Evolutionary conservation across 2,113 vertebrate genomes (phyloP), one percentile per base, ranked within the genome.

Genomic region (Octodon degus): DNA sequence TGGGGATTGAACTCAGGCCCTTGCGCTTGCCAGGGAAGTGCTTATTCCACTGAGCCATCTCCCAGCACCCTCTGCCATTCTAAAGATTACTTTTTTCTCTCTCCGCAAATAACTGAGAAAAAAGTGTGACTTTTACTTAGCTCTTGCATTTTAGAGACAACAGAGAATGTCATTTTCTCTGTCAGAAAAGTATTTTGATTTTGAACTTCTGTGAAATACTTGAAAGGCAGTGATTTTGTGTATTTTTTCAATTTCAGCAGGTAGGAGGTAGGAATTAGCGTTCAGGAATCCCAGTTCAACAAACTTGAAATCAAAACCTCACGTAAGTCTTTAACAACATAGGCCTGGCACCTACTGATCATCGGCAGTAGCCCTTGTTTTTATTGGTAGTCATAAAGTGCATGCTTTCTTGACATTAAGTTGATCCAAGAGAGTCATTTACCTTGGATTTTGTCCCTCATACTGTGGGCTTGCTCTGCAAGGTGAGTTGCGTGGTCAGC

Each of bases 361-460:
- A 50, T n/a, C 84, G 74, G 83, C 17, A 67, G 70, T 47, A 68
- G 89, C n/a, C 84, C 27, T 53, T 80, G 19, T 80, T 53, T 53
- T 53, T 34, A 53, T 53, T 53, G 47, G 30, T 53, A 20, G 47
- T 20, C 19, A 34, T 16, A 77, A 47, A 82, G 6, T 20, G 62
- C 27, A 12, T 58, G 86, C 72, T 30, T 95, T 74, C 58, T 95
- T 95, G 89, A 92, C 82, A 83, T 34, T 67, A 85, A 97, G 40
- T 72, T 93, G 94, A 96, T 94, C 25, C 83, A 97, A 79, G 86
- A 83, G 86, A 68, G 92, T 88, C 82, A 13, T 96, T 98, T 98
- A 99, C 99, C 99, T 99, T 99, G 98, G 77, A 99, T 99, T 85
- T 98, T 98, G 30, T 98, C 96, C 83, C 98, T 99, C 96, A 99